A percentile compares a stretch with the other conserved stretches of the same genome.
Evolutionary conservation across 2,888 invertebrate genomes (phyloP).

Genomic region (Leptinotarsa rubiginosa): DNA sequence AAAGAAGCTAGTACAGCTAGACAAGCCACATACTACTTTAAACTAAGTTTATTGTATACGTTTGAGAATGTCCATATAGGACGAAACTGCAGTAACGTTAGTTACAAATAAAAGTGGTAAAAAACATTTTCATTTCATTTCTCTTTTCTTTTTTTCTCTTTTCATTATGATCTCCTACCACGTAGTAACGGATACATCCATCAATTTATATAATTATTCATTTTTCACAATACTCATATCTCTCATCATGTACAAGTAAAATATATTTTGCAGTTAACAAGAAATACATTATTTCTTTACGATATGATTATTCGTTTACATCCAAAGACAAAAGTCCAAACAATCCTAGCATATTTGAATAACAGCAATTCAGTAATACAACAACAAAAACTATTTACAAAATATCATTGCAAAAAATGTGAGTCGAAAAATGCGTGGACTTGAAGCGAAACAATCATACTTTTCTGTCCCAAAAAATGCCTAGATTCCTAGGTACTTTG

Average conservation of each 20-base stretch:
- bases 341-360: constrained; percentile 26
- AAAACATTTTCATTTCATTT: too few relatives aligned
- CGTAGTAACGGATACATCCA: too few relatives aligned
- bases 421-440: constrained; percentile 43
- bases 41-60: too few relatives aligned
- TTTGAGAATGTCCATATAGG: too few relatives aligned
- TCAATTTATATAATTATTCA: background rate
- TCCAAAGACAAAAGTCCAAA: constrained; percentile 19
- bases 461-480: constrained; percentile 39
- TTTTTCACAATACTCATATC: constrained; percentile 10
- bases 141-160: too few relatives aligned
- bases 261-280: background rate
- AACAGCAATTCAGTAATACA: constrained; percentile 10
- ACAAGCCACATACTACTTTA: too few relatives aligned
- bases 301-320: background rate
- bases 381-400: constrained; percentile 15
- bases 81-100: too few relatives aligned
- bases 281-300: constrained; percentile 4
- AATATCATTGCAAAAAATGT: constrained; percentile 22
- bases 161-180: too few relatives aligned
- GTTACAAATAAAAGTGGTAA: too few relatives aligned
- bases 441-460: constrained; percentile 47
- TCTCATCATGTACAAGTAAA: constrained; percentile 4
- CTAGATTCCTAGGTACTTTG: constrained; percentile 28
- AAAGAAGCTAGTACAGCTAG: too few relatives aligned